Evolutionary conservation across 2,113 vertebrate genomes (phyloP).

Genomic region (Rhynchomys soricoides): DNA sequence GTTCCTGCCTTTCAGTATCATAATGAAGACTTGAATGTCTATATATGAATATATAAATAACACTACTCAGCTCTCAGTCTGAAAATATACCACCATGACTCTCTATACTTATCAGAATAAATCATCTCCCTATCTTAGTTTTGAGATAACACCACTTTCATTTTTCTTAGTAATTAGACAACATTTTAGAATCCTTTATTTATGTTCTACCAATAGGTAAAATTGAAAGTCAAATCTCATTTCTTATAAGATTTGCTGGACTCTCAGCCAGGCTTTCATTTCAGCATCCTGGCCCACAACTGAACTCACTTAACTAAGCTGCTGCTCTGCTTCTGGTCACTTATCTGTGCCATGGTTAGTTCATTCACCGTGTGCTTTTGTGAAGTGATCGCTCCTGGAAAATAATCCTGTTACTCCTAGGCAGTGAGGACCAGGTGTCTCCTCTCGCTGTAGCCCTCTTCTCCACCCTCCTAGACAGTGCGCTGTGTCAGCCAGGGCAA

Average conservation of each 20-base stretch:
- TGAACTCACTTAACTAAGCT: background rate
- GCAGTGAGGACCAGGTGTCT: background rate
- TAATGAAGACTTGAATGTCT: background rate
- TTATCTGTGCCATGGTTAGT: background rate
- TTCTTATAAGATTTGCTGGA: background rate
- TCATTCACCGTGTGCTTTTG: background rate
- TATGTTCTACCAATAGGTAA: background rate
- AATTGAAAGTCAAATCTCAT: background rate
- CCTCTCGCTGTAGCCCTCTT: background rate
- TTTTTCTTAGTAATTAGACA: background rate
- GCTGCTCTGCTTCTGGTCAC: background rate
- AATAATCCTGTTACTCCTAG: background rate
- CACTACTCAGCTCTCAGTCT: background rate
- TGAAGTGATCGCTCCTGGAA: background rate
- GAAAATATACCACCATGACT: background rate
- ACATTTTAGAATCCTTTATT: background rate
- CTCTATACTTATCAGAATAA: constrained; percentile 18
- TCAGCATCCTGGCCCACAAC: background rate
- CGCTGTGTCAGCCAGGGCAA: background rate
- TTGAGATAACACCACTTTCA: constrained; percentile 4
- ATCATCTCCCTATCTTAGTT: background rate
- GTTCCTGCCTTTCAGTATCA: background rate
- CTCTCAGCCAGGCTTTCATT: background rate
- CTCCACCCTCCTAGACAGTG: accelerated
- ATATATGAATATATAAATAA: background rate